Evolutionary conservation across 1,140 invertebrate species (phyloP).

Genomic region (Macrocentrus cingulum): DNA sequence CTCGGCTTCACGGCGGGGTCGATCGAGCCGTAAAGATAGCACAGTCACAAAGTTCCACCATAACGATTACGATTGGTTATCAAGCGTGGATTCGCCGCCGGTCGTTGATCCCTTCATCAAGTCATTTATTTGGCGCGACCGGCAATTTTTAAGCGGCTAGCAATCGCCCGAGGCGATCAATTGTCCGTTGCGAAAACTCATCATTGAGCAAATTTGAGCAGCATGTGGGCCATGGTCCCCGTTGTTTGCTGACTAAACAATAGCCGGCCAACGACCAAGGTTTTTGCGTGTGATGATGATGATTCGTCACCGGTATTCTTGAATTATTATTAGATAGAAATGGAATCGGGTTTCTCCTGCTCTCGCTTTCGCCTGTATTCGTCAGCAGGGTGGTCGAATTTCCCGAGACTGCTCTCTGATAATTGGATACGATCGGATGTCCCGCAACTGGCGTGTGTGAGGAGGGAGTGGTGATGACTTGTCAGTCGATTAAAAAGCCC

Average conservation of each 20-base stretch:
- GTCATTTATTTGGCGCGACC: not conserved
- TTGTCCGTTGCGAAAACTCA: not conserved
- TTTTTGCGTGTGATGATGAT: not conserved
- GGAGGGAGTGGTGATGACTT: not conserved
- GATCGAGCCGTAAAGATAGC: slow-evolving; percentile 38
- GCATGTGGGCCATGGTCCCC: slow-evolving; percentile 22
- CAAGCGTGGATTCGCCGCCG: slow-evolving; percentile 3
- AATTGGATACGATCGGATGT: slow-evolving; percentile 2
- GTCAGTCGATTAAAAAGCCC: not conserved
- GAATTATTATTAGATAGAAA: not conserved
- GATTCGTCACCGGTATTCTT: not conserved
- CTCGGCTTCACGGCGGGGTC: slow-evolving; percentile 17
- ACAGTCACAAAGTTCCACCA: slow-evolving; percentile 21
- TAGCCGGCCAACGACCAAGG: slow-evolving; percentile 5
- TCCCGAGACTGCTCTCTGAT: slow-evolving; percentile 1
- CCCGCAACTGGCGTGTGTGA: not conserved
- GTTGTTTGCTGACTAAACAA: slow-evolving; percentile 9
- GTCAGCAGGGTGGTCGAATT: not conserved
- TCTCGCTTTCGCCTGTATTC: slow-evolving; percentile 3
- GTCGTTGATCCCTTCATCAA: slow-evolving; percentile 14
- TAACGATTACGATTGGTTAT: slow-evolving; percentile 37
- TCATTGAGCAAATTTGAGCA: slow-evolving; percentile 14
- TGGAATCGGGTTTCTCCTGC: not conserved
- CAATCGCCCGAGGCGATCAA: not conserved
- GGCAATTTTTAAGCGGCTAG: not conserved